phyloP scores from a whole-genome alignment of 2,888 invertebrate species.

The Ferdinandea cuprea region DNA sequence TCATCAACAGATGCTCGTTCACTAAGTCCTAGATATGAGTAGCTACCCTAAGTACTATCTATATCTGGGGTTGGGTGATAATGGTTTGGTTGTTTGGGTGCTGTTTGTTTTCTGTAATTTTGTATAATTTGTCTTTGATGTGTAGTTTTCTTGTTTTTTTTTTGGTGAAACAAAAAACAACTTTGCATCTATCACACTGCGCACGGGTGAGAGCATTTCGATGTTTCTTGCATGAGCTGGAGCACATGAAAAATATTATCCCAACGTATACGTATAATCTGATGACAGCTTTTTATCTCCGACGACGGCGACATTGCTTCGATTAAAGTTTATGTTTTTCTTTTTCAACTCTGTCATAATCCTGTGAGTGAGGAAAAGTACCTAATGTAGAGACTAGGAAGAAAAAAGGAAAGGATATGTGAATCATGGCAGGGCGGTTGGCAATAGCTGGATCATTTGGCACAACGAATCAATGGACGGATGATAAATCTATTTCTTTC shows the following conservation, averaged over 20 bases:
- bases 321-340: constrained; percentile 48
- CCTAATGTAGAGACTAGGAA: too few species aligned
- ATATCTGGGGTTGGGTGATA: constrained; percentile 35
- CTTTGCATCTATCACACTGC: constrained; percentile 19
- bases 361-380: constrained; percentile 41
- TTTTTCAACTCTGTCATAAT: constrained; percentile 41
- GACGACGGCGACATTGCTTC: constrained; percentile 20
- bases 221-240: constrained; percentile 39
- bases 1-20: constrained; percentile 71
- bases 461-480: constrained; percentile 60
- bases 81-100: constrained; percentile 28
- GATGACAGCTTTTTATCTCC: constrained; percentile 57
- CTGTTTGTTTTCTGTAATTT: constrained; percentile 46
- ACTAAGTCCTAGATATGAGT: constrained; percentile 31
- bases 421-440: constrained; percentile 30
- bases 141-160: constrained; percentile 69
- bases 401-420: constrained; percentile 53
- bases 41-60: constrained; percentile 1
- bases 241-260: constrained; percentile 46
- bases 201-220: constrained; percentile 59
- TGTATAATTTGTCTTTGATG: constrained; percentile 72
- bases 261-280: constrained; percentile 10
- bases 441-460: constrained; percentile 50
- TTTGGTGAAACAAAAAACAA: constrained; percentile 52
- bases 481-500: constrained; percentile 71